phyloP scores from a whole-genome alignment of 2,888 invertebrate species.

The Eupithecia dodoneata region DNA sequence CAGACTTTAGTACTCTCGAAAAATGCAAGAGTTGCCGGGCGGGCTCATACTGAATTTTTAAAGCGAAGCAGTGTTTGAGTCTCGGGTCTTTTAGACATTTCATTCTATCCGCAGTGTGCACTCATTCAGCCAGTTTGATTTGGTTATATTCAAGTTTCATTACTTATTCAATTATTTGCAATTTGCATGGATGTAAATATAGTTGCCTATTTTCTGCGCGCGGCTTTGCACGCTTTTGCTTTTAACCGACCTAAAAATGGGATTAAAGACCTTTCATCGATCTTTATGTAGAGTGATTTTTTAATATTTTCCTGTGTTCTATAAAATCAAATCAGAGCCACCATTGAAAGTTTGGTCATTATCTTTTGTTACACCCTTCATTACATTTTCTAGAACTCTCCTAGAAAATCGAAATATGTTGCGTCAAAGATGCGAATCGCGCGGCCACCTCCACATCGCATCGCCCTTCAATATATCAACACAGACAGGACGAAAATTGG shows the following conservation, averaged over 20 bases:
- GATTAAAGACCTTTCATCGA: background rate
- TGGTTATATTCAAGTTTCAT: background rate
- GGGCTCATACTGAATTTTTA: conserved; percentile 79
- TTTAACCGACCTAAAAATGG: background rate
- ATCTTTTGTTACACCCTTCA: background rate
- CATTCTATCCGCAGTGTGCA: conserved; percentile 44
- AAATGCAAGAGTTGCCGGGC: conserved; percentile 75
- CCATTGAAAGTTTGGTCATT: background rate
- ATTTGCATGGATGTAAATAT: background rate
- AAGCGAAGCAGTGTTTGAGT: conserved; percentile 62
- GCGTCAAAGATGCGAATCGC: conserved; percentile 56
- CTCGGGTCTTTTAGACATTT: conserved; percentile 46
- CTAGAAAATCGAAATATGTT: conserved; percentile 49
- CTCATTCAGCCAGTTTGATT: background rate
- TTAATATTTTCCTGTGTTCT: background rate
- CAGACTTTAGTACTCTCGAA: conserved; percentile 82
- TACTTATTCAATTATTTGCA: background rate
- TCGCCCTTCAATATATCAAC: conserved; percentile 81
- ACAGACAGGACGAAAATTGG: conserved; percentile 83
- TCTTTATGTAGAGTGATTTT: too few species aligned
- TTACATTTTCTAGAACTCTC: background rate
- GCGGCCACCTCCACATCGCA: conserved; percentile 60
- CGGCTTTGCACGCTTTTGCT: background rate
- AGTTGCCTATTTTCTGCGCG: background rate
- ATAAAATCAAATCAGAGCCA: background rate